Base-by-base conservation (phyloP, 2,888 invertebrate genomes). In the Macrophya annulata region DNA sequence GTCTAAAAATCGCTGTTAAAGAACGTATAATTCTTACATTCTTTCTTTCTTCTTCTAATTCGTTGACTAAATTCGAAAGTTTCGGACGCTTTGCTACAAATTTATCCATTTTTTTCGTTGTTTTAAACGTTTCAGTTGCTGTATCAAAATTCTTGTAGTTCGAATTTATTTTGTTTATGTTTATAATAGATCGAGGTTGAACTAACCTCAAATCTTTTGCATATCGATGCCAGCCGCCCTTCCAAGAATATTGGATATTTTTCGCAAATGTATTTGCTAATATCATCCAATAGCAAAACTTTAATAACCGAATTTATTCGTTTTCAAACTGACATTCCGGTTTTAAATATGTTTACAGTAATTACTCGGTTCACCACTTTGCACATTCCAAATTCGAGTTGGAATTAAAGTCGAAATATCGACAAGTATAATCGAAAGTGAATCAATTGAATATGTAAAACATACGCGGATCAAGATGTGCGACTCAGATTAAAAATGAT, bases 81-180 rank as follows among this genome's bases (percentile, higher is more conserved):
- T 90, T 90, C 40, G 79, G 45, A 25, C 85, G 81, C 59, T 59
- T 85, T 85, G 59, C 76, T 89, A 93, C 92, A 86, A 94, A 94
- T 68, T 93, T 93, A 83, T 92, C 92, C 48, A 93, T 40, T 74
- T 88, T 88, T 85, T 90, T 87, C 43, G 15, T 79, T 74, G 25
- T 15, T 45, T 37, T 48, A 12, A 10, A 10, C 12, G 48, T 68
- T 68, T 37, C 12, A 8, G 68, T 10, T 31, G 9, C 31, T 45
- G 45, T 31, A 15, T 51, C 10, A 10, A 15, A 45, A 77, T 25
- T 25, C 8, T 21, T 31, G 15, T 81, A 62, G n/a, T 74, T 45
- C 15, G 12, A 37, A 37, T 37, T 15, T 31, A 68, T 37, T 17
- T 8, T 37, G 15, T 68, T 37, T 37, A 31, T 37, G 37, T 68